These are phyloP conservation scores for Drosophila orena DNA, from an alignment of 1,140 invertebrate genomes.

Conservation along the genomic window DNA sequence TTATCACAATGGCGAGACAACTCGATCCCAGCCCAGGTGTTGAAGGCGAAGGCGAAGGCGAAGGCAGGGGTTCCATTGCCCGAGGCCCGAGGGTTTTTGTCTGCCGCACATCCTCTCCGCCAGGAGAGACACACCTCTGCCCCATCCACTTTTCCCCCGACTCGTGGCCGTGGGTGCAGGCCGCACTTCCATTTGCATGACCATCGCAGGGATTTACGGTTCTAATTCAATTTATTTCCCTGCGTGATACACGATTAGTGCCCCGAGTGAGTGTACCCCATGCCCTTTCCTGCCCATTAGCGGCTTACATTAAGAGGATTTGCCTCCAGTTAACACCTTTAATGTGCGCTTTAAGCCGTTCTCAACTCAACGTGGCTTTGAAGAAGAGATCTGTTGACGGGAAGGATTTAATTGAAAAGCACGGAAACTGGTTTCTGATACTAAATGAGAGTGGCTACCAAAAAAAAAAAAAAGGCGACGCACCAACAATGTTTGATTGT, in stretches of 20 bases:
- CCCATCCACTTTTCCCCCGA: not conserved
- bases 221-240: constrained; percentile 60
- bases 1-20: constrained; percentile 46
- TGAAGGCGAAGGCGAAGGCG: constrained; percentile 39
- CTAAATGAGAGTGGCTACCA: no score
- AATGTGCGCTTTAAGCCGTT: constrained; percentile 34
- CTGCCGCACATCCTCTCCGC: constrained; percentile 33
- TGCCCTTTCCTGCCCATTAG: constrained; percentile 36
- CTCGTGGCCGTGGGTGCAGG: constrained; percentile 51
- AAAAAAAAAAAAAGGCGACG: not conserved
- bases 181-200: constrained; percentile 50
- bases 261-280: constrained; percentile 23
- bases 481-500: constrained; percentile 8
- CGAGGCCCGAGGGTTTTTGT: constrained; percentile 22
- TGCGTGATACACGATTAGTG: constrained; percentile 51
- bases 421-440: not conserved
- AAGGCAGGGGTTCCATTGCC: constrained; percentile 2
- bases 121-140: constrained; percentile 27
- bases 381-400: constrained; percentile 22
- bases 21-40: constrained; percentile 48
- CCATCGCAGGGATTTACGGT: constrained; percentile 47
- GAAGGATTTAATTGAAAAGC: constrained; percentile 24
- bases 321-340: constrained; percentile 38
- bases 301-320: constrained; percentile 51
- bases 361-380: constrained; percentile 12